Evolutionary conservation across 2,113 vertebrate genomes (phyloP).

Genomic region (Trinectes maculatus): DNA sequence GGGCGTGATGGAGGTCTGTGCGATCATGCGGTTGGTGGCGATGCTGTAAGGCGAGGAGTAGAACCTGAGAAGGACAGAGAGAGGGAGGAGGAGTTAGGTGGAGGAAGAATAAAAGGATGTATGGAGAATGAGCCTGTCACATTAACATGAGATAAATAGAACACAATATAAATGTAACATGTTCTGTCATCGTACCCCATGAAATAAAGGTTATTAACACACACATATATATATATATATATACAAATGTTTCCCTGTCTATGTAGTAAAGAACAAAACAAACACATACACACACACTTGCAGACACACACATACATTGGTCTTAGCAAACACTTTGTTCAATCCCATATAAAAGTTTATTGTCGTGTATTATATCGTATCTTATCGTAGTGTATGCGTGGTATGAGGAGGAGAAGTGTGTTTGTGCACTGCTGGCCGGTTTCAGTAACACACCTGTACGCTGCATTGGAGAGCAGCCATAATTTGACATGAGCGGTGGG

Average conservation of each 20-base stretch:
- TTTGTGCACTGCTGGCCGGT: constrained; percentile 16
- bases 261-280: constrained; percentile 1
- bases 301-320: constrained; percentile 16
- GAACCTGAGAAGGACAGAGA: constrained; percentile 85
- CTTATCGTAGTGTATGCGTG: too few relatives aligned
- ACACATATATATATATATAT: background rate
- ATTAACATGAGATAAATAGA: background rate
- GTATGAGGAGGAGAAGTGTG: too few relatives aligned
- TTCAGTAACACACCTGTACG: constrained; percentile 28
- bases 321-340: constrained; percentile 22
- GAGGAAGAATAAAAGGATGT: constrained; percentile 42
- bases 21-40: constrained; percentile 98
- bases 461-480: constrained; percentile 28
- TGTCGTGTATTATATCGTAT: constrained; percentile 42
- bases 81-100: background rate
- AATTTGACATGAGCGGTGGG: constrained; percentile 33
- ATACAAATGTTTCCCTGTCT: constrained; percentile 3
- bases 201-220: background rate
- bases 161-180: background rate
- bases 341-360: constrained; percentile 61
- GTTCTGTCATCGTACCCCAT: background rate
- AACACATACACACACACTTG: background rate
- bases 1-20: constrained; percentile 97
- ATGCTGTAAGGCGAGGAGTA: constrained; percentile 98
- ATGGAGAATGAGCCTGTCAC: constrained; percentile 20